Percentiles rank a stretch among this genome's conserved stretches.
phyloP scores from a whole-genome alignment of 2,113 vertebrate species.

The Barbus barbus region DNA sequence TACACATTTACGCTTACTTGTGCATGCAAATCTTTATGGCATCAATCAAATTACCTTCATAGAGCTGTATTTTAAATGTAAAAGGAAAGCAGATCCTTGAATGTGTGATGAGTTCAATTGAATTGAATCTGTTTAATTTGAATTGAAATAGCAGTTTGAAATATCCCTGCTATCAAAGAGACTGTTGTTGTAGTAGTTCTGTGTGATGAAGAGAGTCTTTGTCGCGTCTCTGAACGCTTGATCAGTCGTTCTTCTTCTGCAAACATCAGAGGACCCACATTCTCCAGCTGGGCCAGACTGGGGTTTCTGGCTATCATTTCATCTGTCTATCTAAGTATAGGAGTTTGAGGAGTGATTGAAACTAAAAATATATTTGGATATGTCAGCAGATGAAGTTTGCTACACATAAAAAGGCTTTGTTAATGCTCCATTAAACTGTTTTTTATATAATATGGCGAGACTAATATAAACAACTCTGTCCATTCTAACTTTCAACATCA shows the following conservation, averaged over 20 bases:
- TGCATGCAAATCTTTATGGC: no score
- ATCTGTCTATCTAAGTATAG: background rate
- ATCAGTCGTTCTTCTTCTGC: constrained; percentile 53
- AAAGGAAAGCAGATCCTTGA: no score
- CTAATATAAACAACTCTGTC: background rate
- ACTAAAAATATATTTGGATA: no score
- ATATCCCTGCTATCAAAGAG: constrained; percentile 52
- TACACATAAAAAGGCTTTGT: background rate
- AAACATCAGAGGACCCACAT: constrained; percentile 37
- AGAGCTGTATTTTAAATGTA: no score
- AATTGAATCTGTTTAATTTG: no score
- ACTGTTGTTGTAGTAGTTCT: constrained; percentile 49
- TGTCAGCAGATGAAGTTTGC: background rate
- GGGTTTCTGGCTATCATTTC: background rate
- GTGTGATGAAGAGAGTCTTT: constrained; percentile 57
- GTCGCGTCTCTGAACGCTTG: constrained; percentile 50
- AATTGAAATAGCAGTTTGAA: background rate
- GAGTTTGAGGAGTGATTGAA: background rate
- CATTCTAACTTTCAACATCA: background rate
- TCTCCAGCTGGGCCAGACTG: constrained; percentile 18
- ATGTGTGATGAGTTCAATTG: no score
- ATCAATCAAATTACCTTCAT: no score
- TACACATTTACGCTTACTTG: no score
- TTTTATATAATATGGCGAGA: no score
- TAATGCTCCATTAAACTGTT: no score